These are phyloP conservation scores for Plagodis dolabraria DNA, from an alignment of 2,888 invertebrate genomes.

Conservation along the genomic window DNA sequence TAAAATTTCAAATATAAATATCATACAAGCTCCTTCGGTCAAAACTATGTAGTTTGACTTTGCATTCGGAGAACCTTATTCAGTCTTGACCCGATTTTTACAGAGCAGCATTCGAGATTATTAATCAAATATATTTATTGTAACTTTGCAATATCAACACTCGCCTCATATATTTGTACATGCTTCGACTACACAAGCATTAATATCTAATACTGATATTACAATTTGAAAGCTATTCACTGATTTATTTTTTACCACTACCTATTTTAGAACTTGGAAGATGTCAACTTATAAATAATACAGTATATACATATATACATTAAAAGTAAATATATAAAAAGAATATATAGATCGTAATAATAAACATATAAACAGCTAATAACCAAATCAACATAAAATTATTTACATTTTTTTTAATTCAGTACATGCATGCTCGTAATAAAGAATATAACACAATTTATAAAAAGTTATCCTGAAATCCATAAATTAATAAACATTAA, in stretches of 20 bases:
- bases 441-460: slow-evolving; percentile 25
- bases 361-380: not conserved
- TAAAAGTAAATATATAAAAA: slow-evolving; percentile 21
- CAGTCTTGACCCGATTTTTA: too few relatives aligned
- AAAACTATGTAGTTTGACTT: too few relatives aligned
- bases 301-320: slow-evolving; percentile 16
- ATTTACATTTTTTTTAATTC: slow-evolving; percentile 26
- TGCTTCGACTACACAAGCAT: slow-evolving; percentile 53
- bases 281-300: slow-evolving; percentile 3
- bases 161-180: slow-evolving; percentile 31
- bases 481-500: slow-evolving; percentile 50
- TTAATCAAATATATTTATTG: not conserved
- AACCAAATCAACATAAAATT: slow-evolving; percentile 10
- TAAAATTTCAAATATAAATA: too few relatives aligned
- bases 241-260: slow-evolving; percentile 7
- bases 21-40: too few relatives aligned
- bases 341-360: slow-evolving; percentile 16
- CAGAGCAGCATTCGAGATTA: not conserved
- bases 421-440: slow-evolving; percentile 37
- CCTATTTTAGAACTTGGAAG: slow-evolving; percentile 6
- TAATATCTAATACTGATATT: slow-evolving; percentile 30
- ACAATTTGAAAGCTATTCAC: slow-evolving; percentile 13
- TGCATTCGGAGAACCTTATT: too few relatives aligned
- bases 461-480: slow-evolving; percentile 16
- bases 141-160: slow-evolving; percentile 16